These are phyloP conservation scores for Oscheius sp. DNA, from an alignment of 2,888 invertebrate genomes.

Conservation along the genomic window DNA sequence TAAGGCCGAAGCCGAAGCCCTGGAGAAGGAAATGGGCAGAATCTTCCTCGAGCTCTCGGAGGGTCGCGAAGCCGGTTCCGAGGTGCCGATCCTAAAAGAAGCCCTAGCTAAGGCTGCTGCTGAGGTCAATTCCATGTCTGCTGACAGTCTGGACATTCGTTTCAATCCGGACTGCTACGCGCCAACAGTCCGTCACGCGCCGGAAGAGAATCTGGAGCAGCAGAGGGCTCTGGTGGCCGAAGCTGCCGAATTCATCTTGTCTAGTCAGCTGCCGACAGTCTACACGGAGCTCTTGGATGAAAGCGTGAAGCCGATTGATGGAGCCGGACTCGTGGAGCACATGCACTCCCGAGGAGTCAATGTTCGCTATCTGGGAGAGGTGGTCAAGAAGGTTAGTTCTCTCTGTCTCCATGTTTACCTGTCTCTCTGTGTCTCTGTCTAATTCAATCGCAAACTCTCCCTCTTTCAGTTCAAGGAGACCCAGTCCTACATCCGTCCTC, in stretches of 20 bases:
- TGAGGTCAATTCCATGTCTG: constrained; percentile 92
- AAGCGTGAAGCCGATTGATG: constrained; percentile 86
- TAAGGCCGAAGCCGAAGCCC: constrained; percentile 37
- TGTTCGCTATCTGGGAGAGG: constrained; percentile 93
- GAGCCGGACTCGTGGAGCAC: constrained; percentile 88
- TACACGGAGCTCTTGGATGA: constrained; percentile 78
- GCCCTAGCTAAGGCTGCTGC: constrained; percentile 81
- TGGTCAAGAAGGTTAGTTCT: constrained; percentile 80
- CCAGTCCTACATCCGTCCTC: constrained; percentile 75
- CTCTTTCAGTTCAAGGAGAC: constrained; percentile 78
- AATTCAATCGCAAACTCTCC: constrained; percentile 6
- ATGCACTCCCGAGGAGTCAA: constrained; percentile 94
- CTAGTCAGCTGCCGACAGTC: constrained; percentile 90
- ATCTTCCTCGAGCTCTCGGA: constrained; percentile 48
- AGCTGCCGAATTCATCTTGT: constrained; percentile 76
- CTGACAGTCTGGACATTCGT: constrained; percentile 93
- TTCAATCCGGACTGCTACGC: constrained; percentile 99
- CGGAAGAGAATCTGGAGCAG: constrained; percentile 60
- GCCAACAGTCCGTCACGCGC: constrained; percentile 87
- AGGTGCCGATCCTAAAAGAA: constrained; percentile 39
- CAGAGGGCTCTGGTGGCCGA: constrained; percentile 92
- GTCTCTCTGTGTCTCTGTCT: background rate
- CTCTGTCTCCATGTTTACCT: no score
- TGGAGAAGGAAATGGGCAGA: constrained; percentile 44
- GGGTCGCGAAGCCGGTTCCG: constrained; percentile 41